A percentile compares a stretch with the other conserved stretches of the same genome.
Evolutionary conservation across 1,140 invertebrate genomes (phyloP).

Genomic region (Neodiprion pinetum): DNA sequence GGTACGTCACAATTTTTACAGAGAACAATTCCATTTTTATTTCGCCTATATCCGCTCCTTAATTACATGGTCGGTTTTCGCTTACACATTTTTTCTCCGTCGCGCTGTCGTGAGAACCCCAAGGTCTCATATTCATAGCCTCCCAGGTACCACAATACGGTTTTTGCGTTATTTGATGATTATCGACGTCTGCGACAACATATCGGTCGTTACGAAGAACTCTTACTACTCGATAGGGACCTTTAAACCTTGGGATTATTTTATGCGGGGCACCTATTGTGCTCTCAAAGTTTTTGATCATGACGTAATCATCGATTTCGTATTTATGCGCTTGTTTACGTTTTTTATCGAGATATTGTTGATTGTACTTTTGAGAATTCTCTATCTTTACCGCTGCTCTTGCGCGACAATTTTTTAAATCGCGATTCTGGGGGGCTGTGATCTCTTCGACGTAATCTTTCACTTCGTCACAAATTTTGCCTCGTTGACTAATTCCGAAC

Average conservation of each 20-base stretch:
- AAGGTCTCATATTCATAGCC: not conserved
- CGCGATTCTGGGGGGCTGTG: not conserved
- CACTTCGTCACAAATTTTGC: constrained; percentile 26
- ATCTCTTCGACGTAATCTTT: constrained; percentile 22
- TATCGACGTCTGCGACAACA: constrained; percentile 33
- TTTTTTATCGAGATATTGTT: constrained; percentile 25
- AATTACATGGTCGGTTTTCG: too few species aligned
- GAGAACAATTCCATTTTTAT: too few species aligned
- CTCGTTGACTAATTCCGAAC: constrained; percentile 37
- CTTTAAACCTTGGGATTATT: constrained; percentile 34
- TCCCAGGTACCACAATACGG: constrained; percentile 34
- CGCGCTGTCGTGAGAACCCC: too few species aligned
- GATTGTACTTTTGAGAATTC: constrained; percentile 12
- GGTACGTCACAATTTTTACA: too few species aligned
- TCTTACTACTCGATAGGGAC: constrained; percentile 33
- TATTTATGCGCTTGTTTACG: constrained; percentile 29
- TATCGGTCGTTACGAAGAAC: constrained; percentile 37
- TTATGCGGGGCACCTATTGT: constrained; percentile 35
- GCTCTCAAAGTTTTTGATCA: constrained; percentile 35
- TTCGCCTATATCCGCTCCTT: too few species aligned
- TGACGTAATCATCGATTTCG: constrained; percentile 35
- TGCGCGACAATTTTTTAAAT: constrained; percentile 21
- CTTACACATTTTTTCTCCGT: too few species aligned
- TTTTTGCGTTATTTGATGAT: constrained; percentile 34
- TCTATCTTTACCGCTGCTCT: constrained; percentile 16